phyloP scores from a whole-genome alignment of 2,797 vertebrate genomes.

The Phoeniculus purpureus region DNA sequence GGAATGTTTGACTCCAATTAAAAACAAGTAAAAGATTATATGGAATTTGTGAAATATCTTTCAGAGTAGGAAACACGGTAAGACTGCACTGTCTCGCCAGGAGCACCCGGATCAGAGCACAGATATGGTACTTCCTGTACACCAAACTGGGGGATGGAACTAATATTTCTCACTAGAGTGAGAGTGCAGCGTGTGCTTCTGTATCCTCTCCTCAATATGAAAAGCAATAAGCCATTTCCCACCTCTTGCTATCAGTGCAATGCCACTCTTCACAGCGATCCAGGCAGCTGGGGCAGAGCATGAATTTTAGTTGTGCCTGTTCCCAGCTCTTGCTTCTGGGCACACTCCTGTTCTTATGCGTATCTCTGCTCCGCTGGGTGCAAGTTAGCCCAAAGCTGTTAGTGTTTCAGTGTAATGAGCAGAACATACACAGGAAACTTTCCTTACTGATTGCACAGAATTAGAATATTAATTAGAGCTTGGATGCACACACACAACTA shows the following conservation, averaged over 20 bases:
- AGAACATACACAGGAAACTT: background rate
- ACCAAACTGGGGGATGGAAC: background rate
- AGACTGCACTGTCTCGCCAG: background rate
- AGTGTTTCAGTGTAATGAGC: background rate
- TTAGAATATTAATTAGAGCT: slow-evolving; percentile 7
- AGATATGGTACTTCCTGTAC: background rate
- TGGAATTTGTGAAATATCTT: background rate
- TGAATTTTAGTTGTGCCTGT: background rate
- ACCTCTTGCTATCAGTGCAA: background rate
- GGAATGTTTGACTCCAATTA: background rate
- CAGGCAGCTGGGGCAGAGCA: background rate
- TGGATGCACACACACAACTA: background rate
- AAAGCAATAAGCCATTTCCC: background rate
- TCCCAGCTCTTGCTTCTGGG: background rate
- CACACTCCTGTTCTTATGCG: background rate
- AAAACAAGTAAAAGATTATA: background rate
- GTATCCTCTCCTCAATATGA: background rate
- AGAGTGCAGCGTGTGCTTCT: background rate
- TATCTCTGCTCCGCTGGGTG: background rate
- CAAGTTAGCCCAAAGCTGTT: background rate
- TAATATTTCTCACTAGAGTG: background rate
- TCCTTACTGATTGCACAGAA: background rate
- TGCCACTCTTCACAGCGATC: background rate
- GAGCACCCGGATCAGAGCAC: background rate
- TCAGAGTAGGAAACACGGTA: background rate